Evolutionary conservation across 2,888 invertebrate species (phyloP).

Genomic region (Agrilus biguttatus): DNA sequence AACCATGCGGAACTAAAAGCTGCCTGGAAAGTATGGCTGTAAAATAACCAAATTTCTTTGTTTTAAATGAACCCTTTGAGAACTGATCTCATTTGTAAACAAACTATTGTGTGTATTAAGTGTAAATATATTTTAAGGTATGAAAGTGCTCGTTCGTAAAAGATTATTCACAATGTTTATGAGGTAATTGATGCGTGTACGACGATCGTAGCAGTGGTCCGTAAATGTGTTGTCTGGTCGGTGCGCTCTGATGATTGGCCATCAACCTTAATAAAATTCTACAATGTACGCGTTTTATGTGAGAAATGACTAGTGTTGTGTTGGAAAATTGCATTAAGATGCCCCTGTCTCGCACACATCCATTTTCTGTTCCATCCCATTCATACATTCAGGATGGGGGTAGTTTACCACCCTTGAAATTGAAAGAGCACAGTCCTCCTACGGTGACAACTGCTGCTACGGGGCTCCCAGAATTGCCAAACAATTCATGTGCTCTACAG

Average conservation of each 20-base stretch:
- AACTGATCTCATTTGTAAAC: conserved; percentile 12
- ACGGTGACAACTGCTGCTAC: conserved; percentile 24
- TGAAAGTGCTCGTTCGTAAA: no score
- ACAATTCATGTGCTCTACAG: conserved; percentile 18
- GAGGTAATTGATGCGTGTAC: no score
- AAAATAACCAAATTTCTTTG: conserved; percentile 33
- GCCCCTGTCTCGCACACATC: conserved; percentile 35
- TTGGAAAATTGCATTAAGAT: conserved; percentile 29
- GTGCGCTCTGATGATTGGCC: conserved; percentile 26
- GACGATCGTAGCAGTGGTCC: conserved; percentile 15
- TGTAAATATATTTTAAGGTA: no score
- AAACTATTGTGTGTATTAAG: conserved; percentile 4
- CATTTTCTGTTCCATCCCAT: conserved; percentile 29
- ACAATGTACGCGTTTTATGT: conserved; percentile 14
- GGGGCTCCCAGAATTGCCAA: conserved; percentile 17
- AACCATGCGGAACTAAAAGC: conserved; percentile 11
- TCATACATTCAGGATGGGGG: conserved; percentile 33
- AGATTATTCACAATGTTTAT: no score
- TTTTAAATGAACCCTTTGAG: conserved; percentile 26
- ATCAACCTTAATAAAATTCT: conserved; percentile 22
- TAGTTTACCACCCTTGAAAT: conserved; percentile 33
- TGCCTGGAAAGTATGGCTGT: conserved; percentile 28
- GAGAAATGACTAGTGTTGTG: conserved; percentile 32
- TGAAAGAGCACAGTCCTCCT: conserved; percentile 35
- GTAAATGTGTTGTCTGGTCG: conserved; percentile 17